These are phyloP conservation scores for Sweltsa coloradensis DNA, from an alignment of 1,140 invertebrate genomes.

Conservation along the genomic window DNA sequence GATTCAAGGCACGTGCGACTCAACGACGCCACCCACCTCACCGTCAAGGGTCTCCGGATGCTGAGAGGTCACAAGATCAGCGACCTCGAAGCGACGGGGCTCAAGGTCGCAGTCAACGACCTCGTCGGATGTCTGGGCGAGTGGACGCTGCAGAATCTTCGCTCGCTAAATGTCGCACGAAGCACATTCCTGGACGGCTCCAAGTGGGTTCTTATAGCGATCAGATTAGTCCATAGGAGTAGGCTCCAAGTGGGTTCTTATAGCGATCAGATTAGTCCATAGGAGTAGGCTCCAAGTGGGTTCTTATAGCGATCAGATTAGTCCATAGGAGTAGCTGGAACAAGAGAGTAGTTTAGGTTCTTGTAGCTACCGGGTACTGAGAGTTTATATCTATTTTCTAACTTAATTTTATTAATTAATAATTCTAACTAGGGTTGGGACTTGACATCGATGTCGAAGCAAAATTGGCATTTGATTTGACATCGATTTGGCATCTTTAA, in stretches of 20 bases:
- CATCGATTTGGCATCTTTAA: too few species aligned
- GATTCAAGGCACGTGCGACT: slow-evolving; percentile 34
- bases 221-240: too few species aligned
- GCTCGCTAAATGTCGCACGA: slow-evolving; percentile 48
- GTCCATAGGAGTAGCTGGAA: too few species aligned
- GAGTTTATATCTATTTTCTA: too few species aligned
- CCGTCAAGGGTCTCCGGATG: slow-evolving; percentile 47
- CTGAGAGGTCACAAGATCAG: slow-evolving; percentile 51
- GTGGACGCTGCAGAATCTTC: slow-evolving; percentile 56
- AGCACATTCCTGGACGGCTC: slow-evolving; percentile 47
- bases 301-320: too few species aligned
- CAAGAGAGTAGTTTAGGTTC: slow-evolving; percentile 32
- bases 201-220: slow-evolving; percentile 29
- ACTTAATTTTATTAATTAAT: too few species aligned
- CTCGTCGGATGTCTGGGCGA: slow-evolving; percentile 56
- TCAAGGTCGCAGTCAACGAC: slow-evolving; percentile 51
- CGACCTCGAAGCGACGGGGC: slow-evolving; percentile 46
- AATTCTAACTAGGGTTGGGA: too few species aligned
- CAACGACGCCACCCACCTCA: slow-evolving; percentile 41
- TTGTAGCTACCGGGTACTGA: too few species aligned
- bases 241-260: slow-evolving; percentile 31
- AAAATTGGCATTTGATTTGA: too few species aligned
- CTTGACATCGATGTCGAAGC: too few species aligned
- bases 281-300: slow-evolving; percentile 36
- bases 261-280: too few species aligned